phyloP scores from a whole-genome alignment of 2,113 vertebrate species.

The Patagioenas fasciata region DNA sequence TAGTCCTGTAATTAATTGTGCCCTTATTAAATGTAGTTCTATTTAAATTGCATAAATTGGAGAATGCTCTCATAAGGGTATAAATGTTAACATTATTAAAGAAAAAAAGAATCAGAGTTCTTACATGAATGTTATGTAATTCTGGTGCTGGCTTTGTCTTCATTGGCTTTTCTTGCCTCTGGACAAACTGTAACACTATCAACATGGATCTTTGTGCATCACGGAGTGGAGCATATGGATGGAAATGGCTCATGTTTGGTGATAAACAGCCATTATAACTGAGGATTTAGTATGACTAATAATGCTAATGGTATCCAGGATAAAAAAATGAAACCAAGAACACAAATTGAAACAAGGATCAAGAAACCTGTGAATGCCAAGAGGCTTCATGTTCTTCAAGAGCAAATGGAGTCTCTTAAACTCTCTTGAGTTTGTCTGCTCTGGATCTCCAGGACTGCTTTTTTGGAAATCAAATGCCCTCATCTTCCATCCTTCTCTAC shows the following conservation, averaged over 20 bases:
- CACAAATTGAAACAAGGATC: background rate
- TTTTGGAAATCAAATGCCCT: background rate
- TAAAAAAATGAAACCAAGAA: background rate
- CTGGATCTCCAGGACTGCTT: background rate
- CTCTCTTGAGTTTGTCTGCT: conserved; percentile 41
- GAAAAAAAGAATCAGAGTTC: background rate
- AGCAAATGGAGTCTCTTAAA: background rate
- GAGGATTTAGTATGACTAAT: background rate
- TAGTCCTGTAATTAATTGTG: background rate
- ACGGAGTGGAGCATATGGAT: background rate
- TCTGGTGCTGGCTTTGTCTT: background rate
- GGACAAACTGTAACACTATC: conserved; percentile 13
- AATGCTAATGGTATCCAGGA: background rate
- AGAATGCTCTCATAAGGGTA: background rate
- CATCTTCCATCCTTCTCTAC: background rate
- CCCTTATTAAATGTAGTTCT: background rate
- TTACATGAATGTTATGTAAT: background rate
- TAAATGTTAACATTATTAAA: background rate
- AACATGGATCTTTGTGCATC: background rate
- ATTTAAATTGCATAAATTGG: background rate
- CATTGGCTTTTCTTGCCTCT: background rate
- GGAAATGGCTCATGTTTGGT: background rate
- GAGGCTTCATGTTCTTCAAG: background rate
- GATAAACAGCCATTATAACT: background rate
- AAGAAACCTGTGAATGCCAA: background rate